A percentile compares a stretch with the other conserved stretches of the same genome.
These are phyloP conservation scores for Hippopotamyrus pictus DNA, from an alignment of 2,797 vertebrate species.

Conservation along the genomic window DNA sequence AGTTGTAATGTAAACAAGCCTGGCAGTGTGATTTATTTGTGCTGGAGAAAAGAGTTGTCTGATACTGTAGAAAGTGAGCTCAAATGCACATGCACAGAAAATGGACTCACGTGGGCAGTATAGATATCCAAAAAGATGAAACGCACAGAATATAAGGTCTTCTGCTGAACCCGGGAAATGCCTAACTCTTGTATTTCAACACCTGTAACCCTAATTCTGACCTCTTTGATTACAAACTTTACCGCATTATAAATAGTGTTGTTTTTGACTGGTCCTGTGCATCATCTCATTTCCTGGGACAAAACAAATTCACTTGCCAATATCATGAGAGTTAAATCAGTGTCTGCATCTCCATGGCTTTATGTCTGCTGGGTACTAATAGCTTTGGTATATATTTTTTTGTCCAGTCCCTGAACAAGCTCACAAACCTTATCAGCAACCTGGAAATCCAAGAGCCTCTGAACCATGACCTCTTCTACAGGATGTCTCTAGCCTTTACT, in stretches of 20 bases:
- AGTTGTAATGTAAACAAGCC: not conserved
- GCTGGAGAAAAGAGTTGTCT: not conserved
- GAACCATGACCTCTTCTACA: conserved; percentile 78
- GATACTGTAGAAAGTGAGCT: not conserved
- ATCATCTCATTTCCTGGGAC: not conserved
- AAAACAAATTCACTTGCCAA: not conserved
- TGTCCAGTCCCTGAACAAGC: conserved; percentile 70
- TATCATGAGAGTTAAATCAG: not conserved
- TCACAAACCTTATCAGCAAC: conserved; percentile 71
- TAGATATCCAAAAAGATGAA: not conserved
- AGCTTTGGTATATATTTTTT: not conserved
- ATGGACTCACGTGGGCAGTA: not conserved
- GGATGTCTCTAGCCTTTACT: conserved; percentile 84
- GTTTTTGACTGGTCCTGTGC: not conserved
- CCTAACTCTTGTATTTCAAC: not conserved
- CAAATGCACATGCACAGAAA: not conserved
- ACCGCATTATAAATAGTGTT: not conserved
- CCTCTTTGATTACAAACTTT: not conserved
- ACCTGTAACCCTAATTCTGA: not conserved
- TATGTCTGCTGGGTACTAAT: not conserved
- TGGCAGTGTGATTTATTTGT: not conserved
- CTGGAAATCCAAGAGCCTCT: conserved; percentile 75
- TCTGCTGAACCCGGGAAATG: not conserved
- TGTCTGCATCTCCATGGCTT: not conserved
- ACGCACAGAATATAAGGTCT: not conserved